Base-by-base conservation (phyloP, 2,888 invertebrate species). In the Lamproptera curius region DNA sequence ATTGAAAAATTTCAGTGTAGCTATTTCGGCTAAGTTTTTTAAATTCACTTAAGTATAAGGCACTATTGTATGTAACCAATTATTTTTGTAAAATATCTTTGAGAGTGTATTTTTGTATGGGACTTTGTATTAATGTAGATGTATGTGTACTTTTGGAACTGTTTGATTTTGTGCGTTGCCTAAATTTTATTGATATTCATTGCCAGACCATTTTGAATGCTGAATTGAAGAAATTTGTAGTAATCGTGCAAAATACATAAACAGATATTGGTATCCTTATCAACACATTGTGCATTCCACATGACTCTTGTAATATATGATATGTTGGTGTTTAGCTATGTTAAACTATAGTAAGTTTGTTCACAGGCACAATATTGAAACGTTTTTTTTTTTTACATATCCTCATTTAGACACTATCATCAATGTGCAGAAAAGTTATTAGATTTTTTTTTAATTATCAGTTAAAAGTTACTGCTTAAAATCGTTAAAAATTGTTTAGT, bases 81-180 rank as follows among this genome's bases (percentile, higher is more conserved):
- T 71, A 70, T 73, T 73, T 73, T 73, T 73, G 47, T 70, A 75
- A 54, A 53, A 58, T 58, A 59, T 54, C 55, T 63, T 63, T 53
- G 52, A 70, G 62, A 73, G 59, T 66, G 66, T 76, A 76, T 76
- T 75, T 76, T 75, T 76, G 50, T 76, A 75, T 60, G 51, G 55
- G 16, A 13, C 13, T 14, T 9, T 31, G 31, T 31, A 28, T 28
- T 15, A 20, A 14, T 13, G 23, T 28, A 5, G 9, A 20, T 20
- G 5, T 16, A 16, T n/a, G 11, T 26, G 26, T 40, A 28, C 28
- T 15, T n/a, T 5, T 10, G 1, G 1, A 16, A 28, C 16, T 2
- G 14, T n/a, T 16, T 16, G 26, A 15, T 23, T 23, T 23, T 4
- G 5, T 23, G 23, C 13, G 13, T 15, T 26, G 39, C 2, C 9